Percentiles rank a stretch among this genome's conserved stretches.
phyloP scores from a whole-genome alignment of 2,797 vertebrate species.

The Manis crassicaudata region DNA sequence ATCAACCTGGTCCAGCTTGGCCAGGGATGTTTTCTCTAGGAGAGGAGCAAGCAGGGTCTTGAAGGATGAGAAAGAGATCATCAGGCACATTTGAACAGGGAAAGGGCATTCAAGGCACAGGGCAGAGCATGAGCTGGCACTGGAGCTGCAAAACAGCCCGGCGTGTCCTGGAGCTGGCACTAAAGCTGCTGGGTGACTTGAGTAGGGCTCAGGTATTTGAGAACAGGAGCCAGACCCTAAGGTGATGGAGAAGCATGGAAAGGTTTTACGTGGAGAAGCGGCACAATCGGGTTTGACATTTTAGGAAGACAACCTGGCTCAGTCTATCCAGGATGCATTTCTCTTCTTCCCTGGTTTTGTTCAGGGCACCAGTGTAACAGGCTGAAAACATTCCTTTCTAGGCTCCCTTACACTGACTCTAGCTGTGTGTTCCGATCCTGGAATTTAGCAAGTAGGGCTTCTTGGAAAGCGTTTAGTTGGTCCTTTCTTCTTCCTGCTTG shows the following conservation, averaged over 20 bases:
- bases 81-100: neutral
- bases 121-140: neutral
- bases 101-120: neutral
- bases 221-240: neutral
- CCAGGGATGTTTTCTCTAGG: neutral
- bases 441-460: neutral
- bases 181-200: neutral
- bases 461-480: neutral
- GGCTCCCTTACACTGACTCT: neutral
- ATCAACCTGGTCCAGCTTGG: neutral
- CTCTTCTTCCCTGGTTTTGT: neutral
- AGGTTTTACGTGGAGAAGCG: neutral
- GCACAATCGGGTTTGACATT: neutral
- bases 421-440: neutral
- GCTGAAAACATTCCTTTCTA: neutral
- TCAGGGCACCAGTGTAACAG: neutral
- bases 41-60: neutral
- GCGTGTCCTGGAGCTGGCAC: fast-evolving
- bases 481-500: neutral
- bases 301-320: neutral
- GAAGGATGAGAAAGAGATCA: neutral
- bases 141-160: neutral
- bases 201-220: neutral
- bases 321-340: neutral
- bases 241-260: neutral